A percentile compares a stretch with the other conserved stretches of the same genome.
These are phyloP conservation scores for Spilogale gracilis DNA, from an alignment of 2,113 vertebrate species.

Conservation along the genomic window DNA sequence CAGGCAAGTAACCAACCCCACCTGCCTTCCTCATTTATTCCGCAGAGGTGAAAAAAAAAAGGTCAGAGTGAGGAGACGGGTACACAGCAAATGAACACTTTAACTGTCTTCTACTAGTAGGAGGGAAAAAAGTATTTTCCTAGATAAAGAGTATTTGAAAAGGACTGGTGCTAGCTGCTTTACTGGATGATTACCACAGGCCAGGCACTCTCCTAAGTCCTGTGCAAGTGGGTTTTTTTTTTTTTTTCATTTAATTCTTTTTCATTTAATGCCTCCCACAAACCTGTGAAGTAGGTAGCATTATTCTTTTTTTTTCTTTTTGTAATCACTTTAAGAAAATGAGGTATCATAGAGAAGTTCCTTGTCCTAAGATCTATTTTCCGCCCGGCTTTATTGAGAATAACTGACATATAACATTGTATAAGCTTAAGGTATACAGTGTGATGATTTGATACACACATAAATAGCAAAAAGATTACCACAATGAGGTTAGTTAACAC, in stretches of 20 bases:
- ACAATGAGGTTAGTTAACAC: background rate
- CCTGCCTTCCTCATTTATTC: background rate
- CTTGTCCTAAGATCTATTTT: background rate
- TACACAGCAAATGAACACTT: background rate
- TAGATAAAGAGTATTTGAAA: background rate
- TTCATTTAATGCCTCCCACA: background rate
- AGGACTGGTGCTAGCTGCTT: background rate
- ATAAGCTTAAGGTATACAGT: background rate
- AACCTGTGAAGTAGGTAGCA: background rate
- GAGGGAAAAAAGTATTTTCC: background rate
- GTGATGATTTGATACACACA: background rate
- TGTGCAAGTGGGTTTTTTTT: background rate
- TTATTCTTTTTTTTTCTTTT: background rate
- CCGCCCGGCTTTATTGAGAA: background rate
- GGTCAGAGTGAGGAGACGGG: background rate
- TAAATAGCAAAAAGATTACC: background rate
- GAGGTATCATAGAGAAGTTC: background rate
- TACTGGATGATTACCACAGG: background rate
- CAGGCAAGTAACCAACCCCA: background rate
- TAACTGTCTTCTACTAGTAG: background rate
- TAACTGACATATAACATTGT: background rate
- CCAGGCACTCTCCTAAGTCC: background rate
- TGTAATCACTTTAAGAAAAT: slow-evolving; percentile 27
- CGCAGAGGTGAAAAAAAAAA: background rate
- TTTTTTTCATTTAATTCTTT: slow-evolving; percentile 26